Evolutionary conservation across 2,797 vertebrate genomes (phyloP), one percentile per base, ranked within the genome.

Genomic region (Sciaenops ocellatus): DNA sequence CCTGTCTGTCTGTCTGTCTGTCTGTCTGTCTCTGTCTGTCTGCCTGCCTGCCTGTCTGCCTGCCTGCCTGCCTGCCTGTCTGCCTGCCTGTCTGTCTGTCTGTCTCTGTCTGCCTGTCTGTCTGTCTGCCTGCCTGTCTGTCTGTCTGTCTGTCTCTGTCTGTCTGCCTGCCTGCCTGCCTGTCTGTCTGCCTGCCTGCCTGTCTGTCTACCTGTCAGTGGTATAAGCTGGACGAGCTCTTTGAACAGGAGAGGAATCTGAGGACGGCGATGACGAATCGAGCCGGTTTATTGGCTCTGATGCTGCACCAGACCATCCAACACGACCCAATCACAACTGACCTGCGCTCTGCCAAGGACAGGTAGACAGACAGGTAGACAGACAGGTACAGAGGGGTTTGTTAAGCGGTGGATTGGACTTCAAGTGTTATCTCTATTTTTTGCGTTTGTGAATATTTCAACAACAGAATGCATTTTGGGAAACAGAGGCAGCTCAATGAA

Each of bases 301-400:
- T 98, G 97, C 90, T 98, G 66, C 97, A 98, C 84, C 97, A 98
- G 70, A 98, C 97, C 20, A 98, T 98, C 81, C 97, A 98, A 62
- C 97, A 98, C 0, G 97, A 98, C 88, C 97, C 97, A 0, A 94
- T 96, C 77, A 96, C 97, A 44, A 96, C 97, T 0, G 97, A 98
- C 91, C 95, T 98, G 56, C 95, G 97, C 66, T 94, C 95, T 12
- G 93, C 92, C 89, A 97, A 96, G 4, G 96, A 97, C 68, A 94
- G 96, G 89, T 38, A 55, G 74, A 54, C n/a, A 17, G 62, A 2
- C 16, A 22, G 56, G 2, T 1, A 10, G 20, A 38, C 6, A 20
- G 52, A 26, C 48, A 54, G 34, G 3, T 34, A 9, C 24, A 28
- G 54, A 55, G 41, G 3, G 41, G 12, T 42, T 42, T 11, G 4